phyloP scores from a whole-genome alignment of 2,888 invertebrate genomes.

The Lasioglossum oenotherae region DNA sequence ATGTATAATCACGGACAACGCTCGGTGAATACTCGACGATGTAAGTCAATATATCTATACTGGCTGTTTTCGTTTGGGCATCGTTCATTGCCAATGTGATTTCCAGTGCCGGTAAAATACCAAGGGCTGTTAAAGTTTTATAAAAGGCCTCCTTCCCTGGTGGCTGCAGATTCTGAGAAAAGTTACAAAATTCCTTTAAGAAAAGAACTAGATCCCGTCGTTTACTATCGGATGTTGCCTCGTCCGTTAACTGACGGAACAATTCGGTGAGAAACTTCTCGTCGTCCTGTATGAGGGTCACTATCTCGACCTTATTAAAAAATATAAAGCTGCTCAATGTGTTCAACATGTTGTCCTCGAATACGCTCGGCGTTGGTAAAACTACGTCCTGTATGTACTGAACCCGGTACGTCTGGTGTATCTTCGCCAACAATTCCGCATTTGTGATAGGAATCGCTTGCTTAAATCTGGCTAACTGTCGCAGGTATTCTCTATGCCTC shows the following conservation, averaged over 20 bases:
- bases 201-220: slow-evolving; percentile 98
- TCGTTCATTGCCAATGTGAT: slow-evolving; percentile 96
- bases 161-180: slow-evolving; percentile 99
- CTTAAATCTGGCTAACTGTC: slow-evolving; percentile 95
- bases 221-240: slow-evolving; percentile 92
- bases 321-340: slow-evolving; percentile 99
- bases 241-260: slow-evolving; percentile 96
- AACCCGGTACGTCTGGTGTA: slow-evolving; percentile 99
- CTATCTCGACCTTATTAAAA: slow-evolving; percentile 99
- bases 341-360: slow-evolving; percentile 99
- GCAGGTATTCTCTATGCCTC: slow-evolving; percentile 97
- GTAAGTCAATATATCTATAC: slow-evolving; percentile 98
- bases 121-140: slow-evolving; percentile 95
- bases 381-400: slow-evolving; percentile 99
- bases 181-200: slow-evolving; percentile 99
- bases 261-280: slow-evolving; percentile 98
- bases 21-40: slow-evolving; percentile 99
- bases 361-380: slow-evolving; percentile 98
- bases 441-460: slow-evolving; percentile 98
- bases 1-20: slow-evolving; percentile 97
- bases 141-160: slow-evolving; percentile 99
- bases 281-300: slow-evolving; percentile 98
- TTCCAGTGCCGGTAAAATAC: slow-evolving; percentile 95
- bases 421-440: slow-evolving; percentile 97
- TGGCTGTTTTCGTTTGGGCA: slow-evolving; percentile 97